phyloP scores from a whole-genome alignment of 53 echinoderm and acorn worm genomes.

The Luidia sarsii region DNA sequence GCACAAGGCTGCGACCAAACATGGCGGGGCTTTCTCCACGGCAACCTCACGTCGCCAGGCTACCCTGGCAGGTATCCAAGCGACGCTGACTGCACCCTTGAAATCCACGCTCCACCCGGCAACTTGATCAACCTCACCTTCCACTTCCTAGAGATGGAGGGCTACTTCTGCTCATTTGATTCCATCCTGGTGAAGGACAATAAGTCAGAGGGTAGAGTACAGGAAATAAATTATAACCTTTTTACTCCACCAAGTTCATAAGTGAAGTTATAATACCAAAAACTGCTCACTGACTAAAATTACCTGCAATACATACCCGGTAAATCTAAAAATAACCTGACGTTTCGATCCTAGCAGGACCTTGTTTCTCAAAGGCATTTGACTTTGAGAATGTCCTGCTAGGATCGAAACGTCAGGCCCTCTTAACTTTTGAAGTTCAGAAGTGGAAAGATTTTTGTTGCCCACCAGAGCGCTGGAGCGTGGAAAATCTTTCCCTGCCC shows the following conservation, averaged over 20 bases:
- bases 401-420: too few species aligned
- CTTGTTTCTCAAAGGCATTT: too few species aligned
- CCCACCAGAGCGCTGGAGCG: too few species aligned
- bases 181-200: conserved; percentile 11
- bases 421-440: too few species aligned
- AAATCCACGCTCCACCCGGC: conserved; percentile 39
- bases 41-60: conserved; percentile 44
- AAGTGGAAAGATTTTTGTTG: too few species aligned
- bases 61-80: conserved; percentile 45
- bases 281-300: too few species aligned
- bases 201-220: background rate
- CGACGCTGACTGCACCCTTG: conserved; percentile 34
- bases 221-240: background rate
- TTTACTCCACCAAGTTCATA: too few species aligned
- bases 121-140: conserved; percentile 25
- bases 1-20: conserved; percentile 26
- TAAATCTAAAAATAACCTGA: background rate
- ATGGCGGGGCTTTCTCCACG: conserved; percentile 27
- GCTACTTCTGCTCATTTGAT: conserved; percentile 13
- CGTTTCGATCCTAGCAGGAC: too few species aligned
- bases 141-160: conserved; percentile 34
- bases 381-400: too few species aligned
- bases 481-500: too few species aligned
- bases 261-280: too few species aligned
- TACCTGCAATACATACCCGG: too few species aligned